Evolutionary conservation across 2,797 vertebrate genomes (phyloP).

Genomic region (Aratinga solstitialis): DNA sequence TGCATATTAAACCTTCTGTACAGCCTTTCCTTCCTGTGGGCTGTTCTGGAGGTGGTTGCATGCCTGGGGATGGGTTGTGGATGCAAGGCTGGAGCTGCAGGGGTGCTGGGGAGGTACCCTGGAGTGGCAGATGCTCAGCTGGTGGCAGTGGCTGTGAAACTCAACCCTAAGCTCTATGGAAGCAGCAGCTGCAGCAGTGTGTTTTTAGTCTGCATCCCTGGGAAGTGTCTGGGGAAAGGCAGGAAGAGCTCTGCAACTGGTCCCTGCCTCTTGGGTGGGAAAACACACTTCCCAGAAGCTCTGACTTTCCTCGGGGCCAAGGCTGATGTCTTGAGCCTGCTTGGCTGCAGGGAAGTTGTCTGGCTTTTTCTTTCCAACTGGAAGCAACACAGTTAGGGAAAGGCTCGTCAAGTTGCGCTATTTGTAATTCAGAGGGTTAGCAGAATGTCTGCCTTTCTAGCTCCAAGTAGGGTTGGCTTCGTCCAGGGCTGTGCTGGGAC

Average conservation of each 20-base stretch:
- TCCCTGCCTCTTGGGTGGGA: neutral
- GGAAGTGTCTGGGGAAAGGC: neutral
- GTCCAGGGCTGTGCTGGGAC: neutral
- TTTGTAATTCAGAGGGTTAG: neutral
- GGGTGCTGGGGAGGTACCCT: neutral
- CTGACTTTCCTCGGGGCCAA: rapidly evolving
- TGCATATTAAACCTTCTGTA: rapidly evolving
- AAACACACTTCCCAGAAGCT: neutral
- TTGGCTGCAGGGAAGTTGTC: neutral
- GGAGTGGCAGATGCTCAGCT: neutral
- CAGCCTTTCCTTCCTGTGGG: neutral
- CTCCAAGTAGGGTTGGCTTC: neutral
- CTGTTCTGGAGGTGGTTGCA: neutral
- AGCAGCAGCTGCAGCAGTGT: neutral
- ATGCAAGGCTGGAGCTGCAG: neutral
- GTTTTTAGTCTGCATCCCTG: neutral
- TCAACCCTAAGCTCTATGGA: neutral
- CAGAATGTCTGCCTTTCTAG: neutral
- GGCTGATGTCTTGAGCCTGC: neutral
- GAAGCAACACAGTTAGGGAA: neutral
- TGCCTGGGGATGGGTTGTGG: neutral
- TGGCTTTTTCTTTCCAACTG: neutral
- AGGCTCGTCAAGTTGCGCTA: neutral
- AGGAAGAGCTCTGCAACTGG: neutral
- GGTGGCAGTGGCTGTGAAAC: neutral